Base-by-base conservation (phyloP, 2,797 vertebrate species). In the Cirrhinus mrigala region DNA sequence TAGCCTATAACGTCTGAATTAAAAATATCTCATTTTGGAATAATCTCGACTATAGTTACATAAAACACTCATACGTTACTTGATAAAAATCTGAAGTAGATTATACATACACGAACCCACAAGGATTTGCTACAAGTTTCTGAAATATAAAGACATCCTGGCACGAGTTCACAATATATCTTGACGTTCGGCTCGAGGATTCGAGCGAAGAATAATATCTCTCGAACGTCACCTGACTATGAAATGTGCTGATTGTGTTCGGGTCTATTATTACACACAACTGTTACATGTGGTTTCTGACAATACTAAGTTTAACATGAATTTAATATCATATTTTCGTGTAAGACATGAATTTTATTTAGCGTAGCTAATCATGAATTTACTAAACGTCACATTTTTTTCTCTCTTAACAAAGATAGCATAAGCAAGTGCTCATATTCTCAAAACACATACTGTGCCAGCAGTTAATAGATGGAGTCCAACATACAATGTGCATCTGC, bases 11-110 rank as follows among this genome's bases (percentile, higher is more conserved):
- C 83, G 85, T 88, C 73, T 58, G 54, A 79, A 87, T 89, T 68
- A 82, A 79, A 89, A 90, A 82, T 92, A 92, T 94, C 92, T 93
- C 85, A 92, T 94, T 94, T 92, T 93, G 90, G 93, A 92, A 94
- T 93, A 92, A 94, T 93, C 87, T 93, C 71, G 86, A 93, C 92
- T 94, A 93, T 92, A 94, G 91, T 91, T 90, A 94, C 93, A 91
- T 91, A 89, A 92, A 92, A 94, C 93, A 85, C 92, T 90, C 48
- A 90, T 93, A 90, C 89, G 37, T 86, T 85, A 90, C 89, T 81
- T 48, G 66, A 85, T 87, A 83, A 87, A 87, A 87, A 86, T 76
- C 73, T 73, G 84, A 46, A 77, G 82, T 48, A 71, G 64, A 64
- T 83, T 73, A 87, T 75, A 86, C 81, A 79, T 20, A 78, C 85